Evolutionary conservation across 2,888 invertebrate genomes (phyloP), one percentile per base, ranked within the genome.

Genomic region (Drosophila anomelani): DNA sequence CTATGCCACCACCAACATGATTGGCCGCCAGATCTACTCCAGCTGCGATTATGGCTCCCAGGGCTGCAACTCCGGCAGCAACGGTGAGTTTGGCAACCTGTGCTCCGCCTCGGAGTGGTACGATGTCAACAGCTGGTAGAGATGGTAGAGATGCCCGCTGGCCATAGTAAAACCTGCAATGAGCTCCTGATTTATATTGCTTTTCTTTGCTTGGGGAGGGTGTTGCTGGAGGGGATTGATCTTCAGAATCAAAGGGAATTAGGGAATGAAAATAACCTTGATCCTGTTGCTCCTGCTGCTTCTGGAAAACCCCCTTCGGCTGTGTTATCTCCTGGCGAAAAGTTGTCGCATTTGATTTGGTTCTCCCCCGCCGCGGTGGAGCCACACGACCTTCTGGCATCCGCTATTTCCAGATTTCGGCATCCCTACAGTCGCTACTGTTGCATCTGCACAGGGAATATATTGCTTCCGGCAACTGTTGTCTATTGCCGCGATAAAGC

Each of bases 401-500:
- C 20, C 39, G n/a, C 13, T 8, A 20, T 5, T 36, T 26, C 44
- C 61, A 61, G 59, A 57, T 59, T 59, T 39, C 17, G 15, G 10
- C 34, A 29, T 44, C 36, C 13, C n/a, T 38, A 29, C 36, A n/a
- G 44, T 13, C 64, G 44, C 44, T 38, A 20, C 44, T 38, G 66
- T 13, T 62, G 66, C 66, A 46, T 46, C 39, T 23, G 39, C 53
- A 56, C 38, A 49, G 36, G 29, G 26, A 20, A 75, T 39, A 75
- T 39, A 60, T 56, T 75, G 85, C 85, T 81, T 72, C 62, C 61
- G 79, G 82, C 58, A 54, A 68, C 63, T 78, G 84, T 77, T 78
- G 79, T 84, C 81, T 68, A 64, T 66, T 43, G 83, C 36, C 3
- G 17, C 20, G 69, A 60, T 64, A 63, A 51, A 53, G 12, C 1